Percentiles rank a stretch among this genome's conserved stretches.
Evolutionary conservation across 2,797 vertebrate species (phyloP).

Genomic region (Siniperca scherzeri): DNA sequence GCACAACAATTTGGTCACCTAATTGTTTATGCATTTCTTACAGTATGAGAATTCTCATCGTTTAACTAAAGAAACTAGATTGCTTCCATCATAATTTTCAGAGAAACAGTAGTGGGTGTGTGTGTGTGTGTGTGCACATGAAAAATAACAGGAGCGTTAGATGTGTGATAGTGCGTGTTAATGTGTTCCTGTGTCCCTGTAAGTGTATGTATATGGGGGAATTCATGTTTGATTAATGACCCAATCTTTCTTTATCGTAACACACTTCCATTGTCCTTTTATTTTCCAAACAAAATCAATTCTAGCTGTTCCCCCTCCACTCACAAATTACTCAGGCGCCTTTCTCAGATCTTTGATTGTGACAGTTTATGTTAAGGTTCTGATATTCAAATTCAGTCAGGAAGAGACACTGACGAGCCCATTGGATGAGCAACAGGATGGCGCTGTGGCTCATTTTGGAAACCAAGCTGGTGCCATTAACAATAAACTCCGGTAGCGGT

Average conservation of each 20-base stretch:
- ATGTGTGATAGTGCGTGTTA: constrained; percentile 7
- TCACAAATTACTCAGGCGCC: constrained; percentile 1
- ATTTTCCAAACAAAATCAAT: constrained; percentile 29
- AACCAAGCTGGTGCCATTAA: constrained; percentile 50
- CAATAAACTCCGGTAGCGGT: constrained; percentile 66
- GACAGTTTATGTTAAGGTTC: constrained; percentile 54
- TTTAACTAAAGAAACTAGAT: constrained; percentile 19
- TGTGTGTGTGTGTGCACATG: neutral
- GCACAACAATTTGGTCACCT: constrained; percentile 23
- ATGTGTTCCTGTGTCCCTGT: neutral
- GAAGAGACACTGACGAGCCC: constrained; percentile 39
- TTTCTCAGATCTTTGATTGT: constrained; percentile 12
- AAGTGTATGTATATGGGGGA: neutral
- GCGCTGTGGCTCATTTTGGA: constrained; percentile 42
- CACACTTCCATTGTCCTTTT: constrained; percentile 23
- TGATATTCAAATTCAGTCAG: constrained; percentile 42
- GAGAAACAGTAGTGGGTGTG: neutral
- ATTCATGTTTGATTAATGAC: constrained; percentile 30
- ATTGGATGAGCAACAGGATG: constrained; percentile 41
- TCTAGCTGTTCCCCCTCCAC: constrained; percentile 8
- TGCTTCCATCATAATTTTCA: constrained; percentile 1
- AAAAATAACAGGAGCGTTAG: constrained; percentile 8
- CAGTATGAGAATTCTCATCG: neutral
- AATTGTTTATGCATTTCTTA: constrained; percentile 25
- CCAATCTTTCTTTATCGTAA: constrained; percentile 3